Conservation (phyloP, 2,113 vertebrate genomes). For the Campylomormyrus numenius region DNA sequence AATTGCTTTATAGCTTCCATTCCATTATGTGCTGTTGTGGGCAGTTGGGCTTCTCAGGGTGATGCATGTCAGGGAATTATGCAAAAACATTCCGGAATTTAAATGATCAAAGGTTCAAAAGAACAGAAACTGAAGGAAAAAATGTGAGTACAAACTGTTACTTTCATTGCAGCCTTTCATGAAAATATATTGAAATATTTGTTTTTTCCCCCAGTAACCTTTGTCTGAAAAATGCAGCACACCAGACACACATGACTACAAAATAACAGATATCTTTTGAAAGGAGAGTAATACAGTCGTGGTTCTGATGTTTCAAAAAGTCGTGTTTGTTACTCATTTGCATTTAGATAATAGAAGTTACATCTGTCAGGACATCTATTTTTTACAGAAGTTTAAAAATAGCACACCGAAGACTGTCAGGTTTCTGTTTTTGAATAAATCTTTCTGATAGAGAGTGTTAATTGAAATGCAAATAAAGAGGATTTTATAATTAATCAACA, state of each 20-base stretch:
- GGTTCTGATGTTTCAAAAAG: conserved; percentile 5
- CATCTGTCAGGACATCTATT: not conserved
- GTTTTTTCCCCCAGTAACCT: not conserved
- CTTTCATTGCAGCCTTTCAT: not conserved
- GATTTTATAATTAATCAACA: conserved; percentile 52
- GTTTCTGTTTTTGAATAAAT: conserved; percentile 32
- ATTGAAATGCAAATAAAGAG: conserved; percentile 49
- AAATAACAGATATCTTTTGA: not conserved
- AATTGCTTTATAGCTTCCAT: not conserved
- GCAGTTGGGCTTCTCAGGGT: not conserved
- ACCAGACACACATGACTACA: not conserved
- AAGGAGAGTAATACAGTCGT: not conserved
- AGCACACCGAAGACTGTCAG: not conserved
- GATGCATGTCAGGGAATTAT: not conserved
- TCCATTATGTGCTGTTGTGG: not conserved
- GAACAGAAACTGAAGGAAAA: not conserved
- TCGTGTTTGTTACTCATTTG: conserved; percentile 14
- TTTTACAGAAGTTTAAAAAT: conserved; percentile 15
- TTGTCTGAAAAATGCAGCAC: not conserved
- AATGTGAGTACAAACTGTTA: not conserved
- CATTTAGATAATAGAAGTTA: conserved; percentile 20
- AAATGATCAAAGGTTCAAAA: not conserved
- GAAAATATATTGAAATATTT: not conserved
- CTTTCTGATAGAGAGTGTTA: conserved; percentile 39
- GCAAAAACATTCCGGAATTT: not conserved